Base-by-base conservation (phyloP, 2,113 vertebrate species). In the Otis tarda region DNA sequence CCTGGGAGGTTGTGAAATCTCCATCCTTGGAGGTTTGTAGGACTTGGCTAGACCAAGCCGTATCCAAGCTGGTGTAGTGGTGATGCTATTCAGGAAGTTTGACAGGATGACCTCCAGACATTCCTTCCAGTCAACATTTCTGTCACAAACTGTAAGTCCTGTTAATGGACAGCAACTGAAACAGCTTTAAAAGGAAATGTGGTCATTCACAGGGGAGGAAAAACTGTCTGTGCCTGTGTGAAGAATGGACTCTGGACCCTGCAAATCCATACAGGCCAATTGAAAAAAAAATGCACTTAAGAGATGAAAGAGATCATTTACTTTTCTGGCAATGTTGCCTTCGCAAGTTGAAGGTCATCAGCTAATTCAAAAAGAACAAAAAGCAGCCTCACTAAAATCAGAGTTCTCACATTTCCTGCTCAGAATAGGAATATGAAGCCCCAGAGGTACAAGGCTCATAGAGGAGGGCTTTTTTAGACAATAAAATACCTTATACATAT, bases 81-180 rank as follows among this genome's bases (percentile, higher is more conserved):
- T 2, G 3, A 31, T 63, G 47, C 28, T 80, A 37, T 70, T 77
- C 76, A 81, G 64, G 50, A 87, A 24, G n/a, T 7, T 78, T 68
- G 52, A 52, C 47, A 55, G 56, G 52, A 89, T 63, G 30, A 84
- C 60, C 60, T 80, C 43, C 68, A 89, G 89, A 87, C 30, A 45
- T 49, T 69, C 59, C 21, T 83, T 88, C 67, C 50, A 76, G 71
- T 20, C 76, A 94, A 79, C 60, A 69, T n/a, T 91, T 84, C 69
- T 81, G 80, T 49, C 76, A 89, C 60, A 59, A 94, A 68, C 39
- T 39, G 0, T 67, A 89, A 94, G 21, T 87, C 64, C 65, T 70
- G 24, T 43, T 94, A 95, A 87, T 52, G 75, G 77, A 68, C 77
- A 81, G 63, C 35, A 89, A 86, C 23, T 77, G 83, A 80, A 94